These are phyloP conservation scores for Lophura nycthemera DNA, from an alignment of 2,113 vertebrate species.

Conservation along the genomic window DNA sequence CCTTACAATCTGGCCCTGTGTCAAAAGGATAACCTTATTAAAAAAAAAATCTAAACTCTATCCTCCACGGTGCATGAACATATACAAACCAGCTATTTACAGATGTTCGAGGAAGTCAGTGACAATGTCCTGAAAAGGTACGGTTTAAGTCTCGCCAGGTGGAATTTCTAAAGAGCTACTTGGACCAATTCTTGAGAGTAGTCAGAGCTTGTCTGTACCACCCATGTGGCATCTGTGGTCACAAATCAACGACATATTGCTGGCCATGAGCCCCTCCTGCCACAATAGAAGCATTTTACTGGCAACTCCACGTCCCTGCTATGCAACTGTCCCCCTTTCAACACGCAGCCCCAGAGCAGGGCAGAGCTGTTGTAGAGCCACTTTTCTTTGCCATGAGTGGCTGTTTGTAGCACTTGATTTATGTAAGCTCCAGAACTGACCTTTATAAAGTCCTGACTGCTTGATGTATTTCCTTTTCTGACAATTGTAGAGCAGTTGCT, in stretches of 20 bases:
- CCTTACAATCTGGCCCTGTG: conserved; percentile 44
- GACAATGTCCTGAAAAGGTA: conserved; percentile 59
- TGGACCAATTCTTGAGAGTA: conserved; percentile 38
- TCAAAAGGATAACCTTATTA: conserved; percentile 51
- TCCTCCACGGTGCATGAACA: conserved; percentile 66
- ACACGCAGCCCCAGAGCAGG: not conserved
- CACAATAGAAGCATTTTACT: not conserved
- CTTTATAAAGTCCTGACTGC: not conserved
- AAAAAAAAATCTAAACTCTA: conserved; percentile 66
- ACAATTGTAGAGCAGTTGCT: not conserved
- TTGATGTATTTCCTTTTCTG: not conserved
- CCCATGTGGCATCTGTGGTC: conserved; percentile 49
- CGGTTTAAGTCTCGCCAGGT: conserved; percentile 39
- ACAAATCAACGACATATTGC: not conserved
- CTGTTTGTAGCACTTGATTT: not conserved
- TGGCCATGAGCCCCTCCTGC: not conserved
- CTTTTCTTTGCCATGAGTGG: not conserved
- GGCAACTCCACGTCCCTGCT: not conserved
- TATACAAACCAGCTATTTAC: conserved; percentile 62
- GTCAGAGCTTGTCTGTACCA: conserved; percentile 29
- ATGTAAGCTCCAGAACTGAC: not conserved
- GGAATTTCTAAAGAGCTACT: conserved; percentile 60
- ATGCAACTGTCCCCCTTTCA: not conserved
- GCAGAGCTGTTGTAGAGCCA: not conserved
- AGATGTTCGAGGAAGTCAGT: conserved; percentile 37